Base-by-base conservation (phyloP, 1,140 invertebrate species). In the Calephelis virginiensis region DNA sequence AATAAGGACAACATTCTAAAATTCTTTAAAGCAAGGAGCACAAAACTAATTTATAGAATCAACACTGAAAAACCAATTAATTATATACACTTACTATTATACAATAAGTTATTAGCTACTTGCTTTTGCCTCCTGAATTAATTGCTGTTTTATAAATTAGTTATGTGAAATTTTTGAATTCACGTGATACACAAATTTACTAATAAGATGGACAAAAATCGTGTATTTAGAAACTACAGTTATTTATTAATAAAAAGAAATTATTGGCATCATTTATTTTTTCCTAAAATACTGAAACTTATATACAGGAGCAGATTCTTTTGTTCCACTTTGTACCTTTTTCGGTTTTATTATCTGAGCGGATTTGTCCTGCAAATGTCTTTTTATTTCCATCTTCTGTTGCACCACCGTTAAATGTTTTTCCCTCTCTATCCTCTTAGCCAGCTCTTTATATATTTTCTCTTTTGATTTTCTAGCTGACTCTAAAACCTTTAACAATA, bases 281-380 rank as follows among this genome's bases (percentile, higher is more conserved):
- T 98, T 98, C 66, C 98, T 93, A 83, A 97, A 94, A 82, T 95
- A 97, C 72, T 94, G 95, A 94, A 97, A 99, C 82, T 95, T 92
- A 83, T 97, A 98, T 8, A 98, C 92, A 1, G 97, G 96, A 7
- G 97, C 94, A 13, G 93, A 85, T 40, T 93, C 82, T 73, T 95
- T 95, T 0, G 95, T 95, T 5, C 94, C 97, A 12, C 90, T 85
- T 71, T 92, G 90, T 0, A 98, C 73, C 76, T 93, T 92, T 88
- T 93, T 95, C 1, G 94, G 96, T 76, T 94, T 94, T 71, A 91
- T 89, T 50, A 86, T 79, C 77, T 92, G 94, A 80, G 92, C 94
- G 80, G 63, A 56, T 45, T 65, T 65, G 50, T 95, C 94, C 65
- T 95, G 93, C 8, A 98, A 82, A 61, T 94, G 92, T 68, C 93